Evolutionary conservation across 2,113 vertebrate species (phyloP), one percentile per base, ranked within the genome.

Genomic region (Channa maculata): DNA sequence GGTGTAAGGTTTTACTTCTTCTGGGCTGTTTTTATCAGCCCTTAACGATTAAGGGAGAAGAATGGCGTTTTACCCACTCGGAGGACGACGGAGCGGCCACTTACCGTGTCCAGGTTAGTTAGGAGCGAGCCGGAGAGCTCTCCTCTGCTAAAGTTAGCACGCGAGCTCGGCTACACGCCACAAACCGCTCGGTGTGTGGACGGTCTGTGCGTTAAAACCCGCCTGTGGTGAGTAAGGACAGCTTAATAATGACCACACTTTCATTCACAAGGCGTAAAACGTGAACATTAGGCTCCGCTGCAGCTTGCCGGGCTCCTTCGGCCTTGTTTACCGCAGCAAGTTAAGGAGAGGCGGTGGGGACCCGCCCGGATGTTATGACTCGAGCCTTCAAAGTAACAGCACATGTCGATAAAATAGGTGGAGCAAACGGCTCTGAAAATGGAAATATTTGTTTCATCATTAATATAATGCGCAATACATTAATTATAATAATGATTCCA

Each of bases 51-150:
- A n/a, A 10, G 52, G 15, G 8, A 3, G 36, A 1, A 11, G 2
- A 55, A 53, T 50, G 5, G 11, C 4, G 1, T 2, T 43, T 41
- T 36, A 3, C n/a, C 11, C 14, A 5, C 2, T 0, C 0, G 1
- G 3, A 45, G 8, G 33, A 34, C 33, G 5, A 36, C 24, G 3
- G 13, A 63, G 34, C 24, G 38, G 53, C 10, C 34, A 86, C 86
- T 87, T 24, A 90, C 89, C 87, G 82, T 39, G 67, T 84, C 50
- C 75, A 63, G 75, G 78, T 71, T 71, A 52, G 67, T 68, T n/a
- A 13, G 52, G 50, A 53, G 36, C 44, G 58, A 60, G 66, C 63
- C 55, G 52, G 34, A 39, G 53, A 13, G 60, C 65, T 55, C 43
- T 8, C 59, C 57, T 34, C n/a, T 38, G 83, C 82, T 86, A 80